These are phyloP conservation scores for Ophioninae sp. DNA, from an alignment of 2,888 invertebrate genomes.

Conservation along the genomic window DNA sequence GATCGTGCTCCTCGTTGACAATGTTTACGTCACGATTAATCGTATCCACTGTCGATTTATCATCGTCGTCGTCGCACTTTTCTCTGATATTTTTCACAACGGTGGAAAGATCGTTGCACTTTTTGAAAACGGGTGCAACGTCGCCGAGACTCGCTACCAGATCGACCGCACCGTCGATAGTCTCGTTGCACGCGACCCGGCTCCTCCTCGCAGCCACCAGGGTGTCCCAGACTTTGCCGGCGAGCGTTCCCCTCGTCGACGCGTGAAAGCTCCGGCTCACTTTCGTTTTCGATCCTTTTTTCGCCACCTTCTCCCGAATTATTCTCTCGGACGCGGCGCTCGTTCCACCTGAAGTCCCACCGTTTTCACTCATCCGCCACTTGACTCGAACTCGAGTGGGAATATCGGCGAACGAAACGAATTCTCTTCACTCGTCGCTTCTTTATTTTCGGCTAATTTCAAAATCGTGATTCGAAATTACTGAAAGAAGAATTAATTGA, in stretches of 20 bases:
- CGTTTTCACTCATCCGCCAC: neutral
- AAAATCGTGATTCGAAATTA: neutral
- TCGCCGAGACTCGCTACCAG: conserved; percentile 65
- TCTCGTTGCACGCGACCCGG: conserved; percentile 67
- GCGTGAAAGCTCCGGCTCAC: conserved; percentile 57
- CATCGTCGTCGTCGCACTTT: conserved; percentile 14
- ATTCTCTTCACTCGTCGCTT: neutral
- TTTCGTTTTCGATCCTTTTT: conserved; percentile 69
- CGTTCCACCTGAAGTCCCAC: conserved; percentile 60
- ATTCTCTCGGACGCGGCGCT: conserved; percentile 67
- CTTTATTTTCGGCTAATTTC: neutral
- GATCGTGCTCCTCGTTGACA: conserved; percentile 48
- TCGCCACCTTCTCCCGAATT: conserved; percentile 70
- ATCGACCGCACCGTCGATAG: conserved; percentile 62
- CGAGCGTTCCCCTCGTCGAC: conserved; percentile 66
- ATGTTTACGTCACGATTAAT: conserved; percentile 30
- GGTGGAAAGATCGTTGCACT: conserved; percentile 9
- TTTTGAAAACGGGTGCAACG: conserved; percentile 24
- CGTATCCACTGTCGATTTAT: neutral
- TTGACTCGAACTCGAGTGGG: neutral
- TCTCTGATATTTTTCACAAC: conserved; percentile 41
- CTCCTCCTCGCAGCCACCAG: conserved; percentile 71
- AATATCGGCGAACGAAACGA: neutral
- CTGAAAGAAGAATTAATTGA: neutral
- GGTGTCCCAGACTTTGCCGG: conserved; percentile 75